Evolutionary conservation across 1,140 invertebrate genomes (phyloP).

Genomic region (Chionoecetes opilio): DNA sequence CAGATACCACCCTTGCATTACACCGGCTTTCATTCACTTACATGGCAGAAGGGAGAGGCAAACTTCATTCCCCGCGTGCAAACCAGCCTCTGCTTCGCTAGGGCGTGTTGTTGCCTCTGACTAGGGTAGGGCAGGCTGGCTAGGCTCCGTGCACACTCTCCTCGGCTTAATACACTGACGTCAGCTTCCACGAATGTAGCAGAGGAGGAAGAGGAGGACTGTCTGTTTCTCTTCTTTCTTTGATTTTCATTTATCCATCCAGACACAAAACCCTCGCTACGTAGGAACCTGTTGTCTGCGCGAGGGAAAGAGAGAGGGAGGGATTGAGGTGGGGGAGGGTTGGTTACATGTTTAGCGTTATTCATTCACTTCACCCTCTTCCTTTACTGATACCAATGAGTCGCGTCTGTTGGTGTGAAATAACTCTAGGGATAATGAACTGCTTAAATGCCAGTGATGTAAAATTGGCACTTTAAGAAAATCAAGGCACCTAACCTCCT

Average conservation of each 20-base stretch:
- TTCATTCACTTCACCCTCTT: too few species aligned
- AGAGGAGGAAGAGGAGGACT: neutral
- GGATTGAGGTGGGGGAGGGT: too few species aligned
- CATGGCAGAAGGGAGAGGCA: neutral
- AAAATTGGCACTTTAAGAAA: too few species aligned
- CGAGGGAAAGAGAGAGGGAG: too few species aligned
- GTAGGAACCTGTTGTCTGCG: slow-evolving; percentile 35
- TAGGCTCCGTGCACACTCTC: neutral
- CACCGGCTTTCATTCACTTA: too few species aligned
- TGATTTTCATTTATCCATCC: neutral
- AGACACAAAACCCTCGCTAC: slow-evolving; percentile 20
- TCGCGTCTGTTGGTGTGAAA: too few species aligned
- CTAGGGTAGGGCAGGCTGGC: neutral
- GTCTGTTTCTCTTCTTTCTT: neutral
- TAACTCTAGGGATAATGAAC: too few species aligned
- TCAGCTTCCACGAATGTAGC: neutral
- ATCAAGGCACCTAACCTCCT: too few species aligned
- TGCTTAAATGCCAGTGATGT: too few species aligned
- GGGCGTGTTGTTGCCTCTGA: neutral
- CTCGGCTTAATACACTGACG: neutral
- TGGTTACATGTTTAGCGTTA: too few species aligned
- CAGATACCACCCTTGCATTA: too few species aligned
- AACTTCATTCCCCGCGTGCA: neutral
- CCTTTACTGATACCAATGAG: too few species aligned
- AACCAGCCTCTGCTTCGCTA: neutral